Percentiles rank a stretch among this genome's conserved stretches.
phyloP scores from a whole-genome alignment of 2,888 invertebrate genomes.

The Agrilus biguttatus region DNA sequence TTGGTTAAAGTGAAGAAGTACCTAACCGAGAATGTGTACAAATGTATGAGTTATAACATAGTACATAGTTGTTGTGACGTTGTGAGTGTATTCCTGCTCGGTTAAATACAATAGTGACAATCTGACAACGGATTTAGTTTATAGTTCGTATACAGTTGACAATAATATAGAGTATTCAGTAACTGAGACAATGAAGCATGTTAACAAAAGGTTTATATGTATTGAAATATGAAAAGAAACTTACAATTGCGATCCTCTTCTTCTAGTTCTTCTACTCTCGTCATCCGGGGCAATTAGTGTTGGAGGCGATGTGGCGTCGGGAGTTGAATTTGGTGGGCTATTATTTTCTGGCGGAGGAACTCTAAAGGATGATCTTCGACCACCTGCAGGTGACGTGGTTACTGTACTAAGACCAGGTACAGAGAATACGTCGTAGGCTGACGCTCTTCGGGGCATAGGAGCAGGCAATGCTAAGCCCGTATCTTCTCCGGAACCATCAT shows the following conservation, averaged over 20 bases:
- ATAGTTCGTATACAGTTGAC: too few relatives aligned
- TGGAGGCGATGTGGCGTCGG: slow-evolving; percentile 29
- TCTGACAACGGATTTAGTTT: too few relatives aligned
- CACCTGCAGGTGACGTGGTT: slow-evolving; percentile 18
- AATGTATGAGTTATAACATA: too few relatives aligned
- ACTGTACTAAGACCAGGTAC: slow-evolving; percentile 42
- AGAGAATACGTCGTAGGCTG: slow-evolving; percentile 73
- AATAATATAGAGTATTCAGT: too few relatives aligned
- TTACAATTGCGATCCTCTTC: slow-evolving; percentile 75
- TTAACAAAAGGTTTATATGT: too few relatives aligned
- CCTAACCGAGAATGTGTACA: too few relatives aligned
- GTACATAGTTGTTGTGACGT: too few relatives aligned
- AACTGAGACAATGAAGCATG: too few relatives aligned
- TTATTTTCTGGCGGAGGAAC: slow-evolving; percentile 40
- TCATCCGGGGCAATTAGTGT: slow-evolving; percentile 30
- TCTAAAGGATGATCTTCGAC: slow-evolving; percentile 44
- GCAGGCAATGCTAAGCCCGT: slow-evolving; percentile 53
- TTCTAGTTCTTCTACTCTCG: slow-evolving; percentile 57
- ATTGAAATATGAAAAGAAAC: slow-evolving; percentile 23
- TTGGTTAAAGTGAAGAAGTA: too few relatives aligned
- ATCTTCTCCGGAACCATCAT: slow-evolving; percentile 25
- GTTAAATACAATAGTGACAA: too few relatives aligned
- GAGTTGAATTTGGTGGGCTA: slow-evolving; percentile 36
- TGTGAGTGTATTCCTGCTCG: too few relatives aligned
- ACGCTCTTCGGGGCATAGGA: slow-evolving; percentile 64